Evolutionary conservation across 2,888 invertebrate genomes (phyloP).

Genomic region (Resseliella maxima): DNA sequence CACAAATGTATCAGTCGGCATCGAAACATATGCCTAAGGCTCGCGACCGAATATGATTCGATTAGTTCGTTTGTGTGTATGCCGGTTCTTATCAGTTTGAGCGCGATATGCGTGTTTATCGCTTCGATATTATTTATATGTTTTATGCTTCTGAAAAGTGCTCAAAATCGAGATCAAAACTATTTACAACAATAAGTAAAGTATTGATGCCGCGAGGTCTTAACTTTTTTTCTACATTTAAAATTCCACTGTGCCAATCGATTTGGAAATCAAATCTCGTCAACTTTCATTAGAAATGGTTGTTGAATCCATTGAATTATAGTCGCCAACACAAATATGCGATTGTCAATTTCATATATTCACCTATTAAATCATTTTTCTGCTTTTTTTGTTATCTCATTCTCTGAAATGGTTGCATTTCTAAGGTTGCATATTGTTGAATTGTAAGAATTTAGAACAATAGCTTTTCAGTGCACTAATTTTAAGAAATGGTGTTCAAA

Average conservation of each 20-base stretch:
- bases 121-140: background rate
- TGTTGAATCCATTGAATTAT: background rate
- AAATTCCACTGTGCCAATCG: background rate
- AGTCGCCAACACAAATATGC: background rate
- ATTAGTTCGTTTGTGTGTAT: background rate
- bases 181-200: conserved; percentile 1
- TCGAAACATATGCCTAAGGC: conserved; percentile 3
- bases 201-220: background rate
- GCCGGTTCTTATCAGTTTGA: background rate
- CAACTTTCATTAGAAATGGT: conserved; percentile 25
- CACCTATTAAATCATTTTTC: conserved; percentile 26
- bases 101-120: conserved; percentile 9
- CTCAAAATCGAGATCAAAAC: background rate
- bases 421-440: background rate
- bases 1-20: background rate
- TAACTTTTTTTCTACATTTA: background rate
- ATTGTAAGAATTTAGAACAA: background rate
- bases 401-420: background rate
- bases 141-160: background rate
- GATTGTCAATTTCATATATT: conserved; percentile 29
- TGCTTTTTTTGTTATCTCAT: background rate
- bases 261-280: conserved; percentile 2
- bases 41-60: conserved; percentile 7
- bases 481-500: background rate
- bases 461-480: background rate